These are phyloP conservation scores for Halocaridina rubra DNA, from an alignment of 2,888 invertebrate species.

Conservation along the genomic window DNA sequence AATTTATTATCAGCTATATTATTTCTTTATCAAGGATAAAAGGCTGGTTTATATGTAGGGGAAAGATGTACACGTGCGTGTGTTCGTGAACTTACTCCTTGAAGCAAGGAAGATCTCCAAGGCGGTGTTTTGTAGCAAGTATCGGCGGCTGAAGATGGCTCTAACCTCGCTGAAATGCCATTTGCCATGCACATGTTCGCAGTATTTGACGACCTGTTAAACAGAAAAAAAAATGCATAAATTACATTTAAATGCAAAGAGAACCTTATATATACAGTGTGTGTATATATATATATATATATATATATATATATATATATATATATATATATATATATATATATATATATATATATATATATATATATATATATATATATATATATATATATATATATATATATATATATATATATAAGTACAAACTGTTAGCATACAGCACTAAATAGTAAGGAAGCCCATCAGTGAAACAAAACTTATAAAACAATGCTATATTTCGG, in stretches of 20 bases:
- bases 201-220: conserved; percentile 92
- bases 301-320: background rate
- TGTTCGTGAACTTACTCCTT: conserved; percentile 96
- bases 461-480: too few relatives aligned
- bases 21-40: too few relatives aligned
- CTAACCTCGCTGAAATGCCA: conserved; percentile 99
- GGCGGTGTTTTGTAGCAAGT: conserved; percentile 95
- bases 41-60: too few relatives aligned
- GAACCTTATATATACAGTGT: background rate
- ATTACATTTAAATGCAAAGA: background rate
- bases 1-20: too few relatives aligned
- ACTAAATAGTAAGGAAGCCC: too few relatives aligned
- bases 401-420: background rate
- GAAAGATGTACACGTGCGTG: too few relatives aligned
- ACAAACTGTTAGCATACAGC: background rate
- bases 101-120: conserved; percentile 99
- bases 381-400: background rate
- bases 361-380: background rate
- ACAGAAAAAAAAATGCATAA: background rate
- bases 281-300: background rate
- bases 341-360: background rate
- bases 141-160: conserved; percentile 96
- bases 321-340: background rate
- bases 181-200: conserved; percentile 98
- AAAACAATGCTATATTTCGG: too few relatives aligned